Base-by-base conservation (phyloP, 2,888 invertebrate genomes). In the Abrostola tripartita region DNA sequence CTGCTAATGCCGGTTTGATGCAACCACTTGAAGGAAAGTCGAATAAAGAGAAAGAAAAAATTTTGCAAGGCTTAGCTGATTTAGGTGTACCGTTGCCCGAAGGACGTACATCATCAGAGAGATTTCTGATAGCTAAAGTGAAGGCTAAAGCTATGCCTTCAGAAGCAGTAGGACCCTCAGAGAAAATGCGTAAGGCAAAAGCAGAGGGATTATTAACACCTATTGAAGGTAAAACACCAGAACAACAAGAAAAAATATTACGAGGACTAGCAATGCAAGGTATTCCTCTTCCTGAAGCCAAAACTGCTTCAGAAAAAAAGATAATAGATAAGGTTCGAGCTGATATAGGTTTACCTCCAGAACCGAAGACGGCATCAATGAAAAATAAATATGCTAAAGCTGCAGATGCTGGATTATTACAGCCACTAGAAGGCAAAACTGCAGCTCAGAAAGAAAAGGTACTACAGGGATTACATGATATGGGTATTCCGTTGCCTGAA, bases 1-100 rank as follows among this genome's bases (percentile, higher is more conserved):
- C 84, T 37, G 37, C 64, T 12, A 76, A 68, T n/a, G 82, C 78
- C 14, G 84, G 76, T 6, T 40, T 80, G 6, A 65, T 78, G 10
- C 68, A 69, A 0, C 85, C 84, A 0, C 47, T 85, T n/a, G 82
- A 83, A 74, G 83, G 84, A 0, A 85, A 84, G 66, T 42, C 81
- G 5, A 0, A 62, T 0, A 47, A 72, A 10, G 62, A 85, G 55
- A 85, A 84, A 63, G 81, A 82, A 60, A 79, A 76, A 24, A 75
- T 84, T 24, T 52, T 85, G 37, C 66, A 59, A 52, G 71, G 54
- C 0, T 69, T 79, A 56, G 75, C 74, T 0, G 78, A 79, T 8
- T 52, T 69, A 38, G 85, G 82, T 0, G 37, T 86, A 11, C 71
- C 81, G 0, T 56, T 87, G 14, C 83, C 86, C 66, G 67, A 75